phyloP scores from a whole-genome alignment of 2,888 invertebrate species.

The Cepaea hortensis region DNA sequence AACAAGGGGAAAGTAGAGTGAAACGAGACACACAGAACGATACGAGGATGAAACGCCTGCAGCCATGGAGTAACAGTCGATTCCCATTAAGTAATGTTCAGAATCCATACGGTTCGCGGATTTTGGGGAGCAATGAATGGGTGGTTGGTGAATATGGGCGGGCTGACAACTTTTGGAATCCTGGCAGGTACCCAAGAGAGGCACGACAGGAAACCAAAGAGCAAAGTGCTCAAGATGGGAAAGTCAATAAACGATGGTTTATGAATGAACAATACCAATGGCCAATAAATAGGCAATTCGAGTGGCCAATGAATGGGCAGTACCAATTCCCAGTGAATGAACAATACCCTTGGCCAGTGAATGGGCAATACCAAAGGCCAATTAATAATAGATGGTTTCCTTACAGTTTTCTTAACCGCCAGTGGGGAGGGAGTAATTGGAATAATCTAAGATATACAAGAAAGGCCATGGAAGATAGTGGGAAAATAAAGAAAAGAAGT shows the following conservation, averaged over 20 bases:
- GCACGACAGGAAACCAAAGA: not conserved
- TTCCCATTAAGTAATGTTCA: not conserved
- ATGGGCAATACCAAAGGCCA: not conserved
- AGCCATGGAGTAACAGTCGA: not conserved
- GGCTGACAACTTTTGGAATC: not conserved
- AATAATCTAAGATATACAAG: not conserved
- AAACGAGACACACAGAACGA: not conserved
- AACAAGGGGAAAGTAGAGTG: not conserved
- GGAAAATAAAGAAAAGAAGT: not conserved
- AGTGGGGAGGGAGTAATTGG: not conserved
- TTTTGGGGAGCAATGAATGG: not conserved
- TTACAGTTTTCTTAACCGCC: not conserved
- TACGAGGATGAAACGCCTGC: no score
- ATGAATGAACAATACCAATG: not conserved
- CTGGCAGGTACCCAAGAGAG: not conserved
- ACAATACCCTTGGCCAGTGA: not conserved
- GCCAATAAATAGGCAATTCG: not conserved
- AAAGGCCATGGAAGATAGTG: not conserved
- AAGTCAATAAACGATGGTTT: not conserved
- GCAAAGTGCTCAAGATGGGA: no score
- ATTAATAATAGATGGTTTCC: not conserved
- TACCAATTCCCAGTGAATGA: not conserved
- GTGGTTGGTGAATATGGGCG: not conserved
- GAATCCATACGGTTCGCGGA: not conserved
- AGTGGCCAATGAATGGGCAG: not conserved